Percentiles rank a stretch among this genome's conserved stretches.
Evolutionary conservation across 2,888 invertebrate genomes (phyloP).

Genomic region (Sepioteuthis lessoniana): DNA sequence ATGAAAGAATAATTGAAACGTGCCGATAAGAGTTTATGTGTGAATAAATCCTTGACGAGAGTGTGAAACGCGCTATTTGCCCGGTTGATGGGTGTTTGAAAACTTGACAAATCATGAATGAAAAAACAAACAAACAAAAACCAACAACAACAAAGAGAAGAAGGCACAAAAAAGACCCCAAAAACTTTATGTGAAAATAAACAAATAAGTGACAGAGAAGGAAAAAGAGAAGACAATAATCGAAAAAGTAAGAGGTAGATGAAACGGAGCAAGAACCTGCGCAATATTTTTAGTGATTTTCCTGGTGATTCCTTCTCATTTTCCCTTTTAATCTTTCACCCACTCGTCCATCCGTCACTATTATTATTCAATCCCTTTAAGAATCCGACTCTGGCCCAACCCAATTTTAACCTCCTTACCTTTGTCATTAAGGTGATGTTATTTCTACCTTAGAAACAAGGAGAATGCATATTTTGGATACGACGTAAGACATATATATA

Average conservation of each 20-base stretch:
- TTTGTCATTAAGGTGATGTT: background rate
- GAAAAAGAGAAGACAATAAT: background rate
- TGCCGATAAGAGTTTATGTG: background rate
- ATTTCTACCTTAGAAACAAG: background rate
- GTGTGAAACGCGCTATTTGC: background rate
- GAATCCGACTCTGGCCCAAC: background rate
- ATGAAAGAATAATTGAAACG: background rate
- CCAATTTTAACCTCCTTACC: background rate
- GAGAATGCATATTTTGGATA: background rate
- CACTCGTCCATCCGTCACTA: background rate
- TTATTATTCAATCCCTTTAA: constrained; percentile 13
- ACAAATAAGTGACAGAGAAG: too few species aligned
- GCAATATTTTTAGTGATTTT: constrained; percentile 3
- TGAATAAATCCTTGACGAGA: background rate
- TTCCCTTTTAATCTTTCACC: background rate
- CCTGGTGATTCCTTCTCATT: background rate
- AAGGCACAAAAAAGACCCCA: background rate
- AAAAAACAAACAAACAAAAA: background rate
- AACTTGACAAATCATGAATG: background rate
- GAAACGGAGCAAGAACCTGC: background rate
- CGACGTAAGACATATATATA: background rate
- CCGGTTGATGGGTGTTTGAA: background rate
- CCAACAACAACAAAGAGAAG: background rate
- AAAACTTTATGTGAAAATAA: too few species aligned
- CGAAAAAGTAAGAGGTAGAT: background rate